phyloP scores from a whole-genome alignment of 2,797 vertebrate species.

The Trachurus trachurus region DNA sequence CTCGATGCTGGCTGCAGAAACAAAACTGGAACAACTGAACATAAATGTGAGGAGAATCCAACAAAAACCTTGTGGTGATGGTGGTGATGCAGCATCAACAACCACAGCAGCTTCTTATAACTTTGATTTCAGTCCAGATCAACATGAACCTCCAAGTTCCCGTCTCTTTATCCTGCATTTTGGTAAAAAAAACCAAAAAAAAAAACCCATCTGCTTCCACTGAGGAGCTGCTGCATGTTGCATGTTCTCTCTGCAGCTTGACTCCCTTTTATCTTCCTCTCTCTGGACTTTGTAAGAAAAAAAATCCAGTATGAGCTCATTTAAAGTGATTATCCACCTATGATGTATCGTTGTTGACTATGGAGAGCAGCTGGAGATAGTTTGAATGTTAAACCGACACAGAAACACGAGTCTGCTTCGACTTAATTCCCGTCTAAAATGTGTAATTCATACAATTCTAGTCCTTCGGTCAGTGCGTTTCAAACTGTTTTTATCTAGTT shows the following conservation, averaged over 20 bases:
- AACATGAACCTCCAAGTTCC: too few relatives aligned
- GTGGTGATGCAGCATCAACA: too few relatives aligned
- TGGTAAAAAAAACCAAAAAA: background rate
- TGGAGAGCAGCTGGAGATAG: too few relatives aligned
- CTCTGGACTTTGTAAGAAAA: background rate
- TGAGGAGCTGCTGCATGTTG: background rate
- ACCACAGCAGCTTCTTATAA: too few relatives aligned
- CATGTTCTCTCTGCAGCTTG: background rate
- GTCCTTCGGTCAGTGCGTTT: too few relatives aligned
- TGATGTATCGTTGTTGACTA: too few relatives aligned
- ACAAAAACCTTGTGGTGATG: conserved; percentile 5
- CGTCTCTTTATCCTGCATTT: background rate
- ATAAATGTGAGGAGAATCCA: background rate
- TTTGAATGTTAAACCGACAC: too few relatives aligned
- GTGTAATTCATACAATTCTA: too few relatives aligned
- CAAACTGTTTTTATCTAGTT: too few relatives aligned
- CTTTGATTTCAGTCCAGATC: too few relatives aligned
- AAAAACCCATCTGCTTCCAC: background rate
- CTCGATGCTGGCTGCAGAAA: background rate
- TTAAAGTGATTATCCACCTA: background rate
- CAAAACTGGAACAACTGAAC: background rate
- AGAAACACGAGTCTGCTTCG: too few relatives aligned
- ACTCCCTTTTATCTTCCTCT: background rate
- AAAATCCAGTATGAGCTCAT: background rate
- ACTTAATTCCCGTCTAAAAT: too few relatives aligned